These are phyloP conservation scores for Catocala nupta DNA, from an alignment of 2,888 invertebrate species.

Conservation along the genomic window DNA sequence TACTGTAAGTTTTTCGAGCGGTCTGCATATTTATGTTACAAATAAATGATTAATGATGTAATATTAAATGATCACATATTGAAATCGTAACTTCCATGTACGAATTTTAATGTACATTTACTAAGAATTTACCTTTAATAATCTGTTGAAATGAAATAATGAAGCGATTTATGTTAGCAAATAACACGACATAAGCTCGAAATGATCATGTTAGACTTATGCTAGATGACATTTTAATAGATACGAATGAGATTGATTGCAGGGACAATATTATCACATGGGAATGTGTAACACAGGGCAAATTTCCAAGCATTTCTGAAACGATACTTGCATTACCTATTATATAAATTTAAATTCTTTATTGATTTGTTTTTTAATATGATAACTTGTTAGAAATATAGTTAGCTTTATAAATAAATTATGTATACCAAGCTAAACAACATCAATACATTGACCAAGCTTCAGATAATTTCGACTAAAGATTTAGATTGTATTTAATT, in stretches of 20 bases:
- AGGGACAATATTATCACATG: too few relatives aligned
- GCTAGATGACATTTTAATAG: slow-evolving; percentile 33
- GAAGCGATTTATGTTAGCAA: slow-evolving; percentile 76
- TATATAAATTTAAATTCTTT: too few relatives aligned
- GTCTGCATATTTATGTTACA: background rate
- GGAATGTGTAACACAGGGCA: background rate
- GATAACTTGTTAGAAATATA: background rate
- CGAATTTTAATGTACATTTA: slow-evolving; percentile 22
- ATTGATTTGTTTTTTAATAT: background rate
- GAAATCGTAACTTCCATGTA: slow-evolving; percentile 34
- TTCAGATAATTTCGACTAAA: background rate
- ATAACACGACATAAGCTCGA: slow-evolving; percentile 74
- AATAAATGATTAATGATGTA: background rate
- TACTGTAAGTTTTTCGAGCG: background rate
- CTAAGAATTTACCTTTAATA: background rate
- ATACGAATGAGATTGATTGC: background rate
- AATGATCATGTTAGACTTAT: slow-evolving; percentile 54
- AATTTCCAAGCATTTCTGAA: slow-evolving; percentile 11
- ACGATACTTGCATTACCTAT: background rate
- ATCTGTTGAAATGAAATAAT: slow-evolving; percentile 61
- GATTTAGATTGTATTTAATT: too few relatives aligned
- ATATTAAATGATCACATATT: background rate
- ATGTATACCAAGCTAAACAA: background rate
- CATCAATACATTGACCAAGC: background rate
- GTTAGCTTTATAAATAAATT: background rate